These are phyloP conservation scores for Anastrepha ludens DNA, from an alignment of 1,140 invertebrate species.

Conservation along the genomic window DNA sequence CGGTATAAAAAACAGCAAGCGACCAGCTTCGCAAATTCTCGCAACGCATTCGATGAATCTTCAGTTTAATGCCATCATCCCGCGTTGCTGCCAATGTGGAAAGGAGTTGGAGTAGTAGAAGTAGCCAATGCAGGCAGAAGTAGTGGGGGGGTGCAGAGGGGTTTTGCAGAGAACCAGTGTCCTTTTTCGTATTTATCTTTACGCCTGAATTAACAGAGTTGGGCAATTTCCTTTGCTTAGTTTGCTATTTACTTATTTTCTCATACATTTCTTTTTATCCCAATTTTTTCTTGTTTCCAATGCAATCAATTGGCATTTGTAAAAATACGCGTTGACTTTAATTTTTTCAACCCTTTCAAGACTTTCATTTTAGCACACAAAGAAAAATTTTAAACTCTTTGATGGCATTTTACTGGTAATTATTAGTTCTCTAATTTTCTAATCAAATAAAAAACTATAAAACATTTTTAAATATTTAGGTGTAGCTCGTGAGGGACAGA, in stretches of 20 bases:
- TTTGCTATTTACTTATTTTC: neutral
- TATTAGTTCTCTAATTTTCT: neutral
- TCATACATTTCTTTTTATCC: neutral
- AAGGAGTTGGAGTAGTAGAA: too few species aligned
- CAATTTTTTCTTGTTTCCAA: conserved; percentile 18
- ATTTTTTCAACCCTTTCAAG: neutral
- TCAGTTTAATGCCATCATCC: neutral
- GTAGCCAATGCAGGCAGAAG: too few species aligned
- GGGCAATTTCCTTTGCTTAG: conserved; percentile 27
- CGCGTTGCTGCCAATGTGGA: neutral
- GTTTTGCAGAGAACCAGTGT: neutral
- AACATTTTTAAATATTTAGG: too few species aligned
- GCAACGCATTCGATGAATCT: neutral
- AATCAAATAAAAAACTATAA: too few species aligned
- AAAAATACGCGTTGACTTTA: conserved; percentile 29
- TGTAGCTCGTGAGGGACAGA: too few species aligned
- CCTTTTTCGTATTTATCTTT: conserved; percentile 45
- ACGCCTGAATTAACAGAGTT: conserved; percentile 33
- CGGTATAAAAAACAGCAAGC: neutral
- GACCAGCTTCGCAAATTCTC: conserved; percentile 1
- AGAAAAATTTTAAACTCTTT: neutral
- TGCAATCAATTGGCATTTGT: conserved; percentile 45
- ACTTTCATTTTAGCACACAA: too few species aligned
- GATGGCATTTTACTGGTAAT: neutral
- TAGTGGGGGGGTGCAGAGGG: too few species aligned